Base-by-base conservation (phyloP, 2,113 vertebrate genomes). In the Mohoua ochrocephala region DNA sequence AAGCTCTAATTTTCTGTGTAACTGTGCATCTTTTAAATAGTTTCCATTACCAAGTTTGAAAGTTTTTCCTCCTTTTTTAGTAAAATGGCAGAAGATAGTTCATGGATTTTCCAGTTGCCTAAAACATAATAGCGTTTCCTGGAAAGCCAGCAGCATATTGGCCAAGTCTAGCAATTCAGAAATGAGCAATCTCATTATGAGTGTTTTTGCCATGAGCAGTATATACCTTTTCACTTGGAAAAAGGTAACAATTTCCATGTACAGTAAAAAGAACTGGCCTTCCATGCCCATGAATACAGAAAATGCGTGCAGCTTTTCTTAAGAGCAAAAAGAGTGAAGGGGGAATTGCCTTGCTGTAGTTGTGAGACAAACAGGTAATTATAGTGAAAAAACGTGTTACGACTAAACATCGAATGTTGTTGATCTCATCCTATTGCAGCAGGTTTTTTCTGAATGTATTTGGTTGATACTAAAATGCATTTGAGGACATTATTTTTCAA, bases 401-500 rank as follows among this genome's bases (percentile, higher is more conserved):
- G 23, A 84, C 68, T 94, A 94, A 97, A 90, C 35, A 30, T 97
- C 89, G 97, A 96, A 71, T 89, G 20, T 73, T 90, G 61, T 39
- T 49, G 33, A 85, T 92, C 79, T 94, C 79, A 81, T 54, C 91
- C 67, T 96, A 17, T 69, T 95, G 79, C 49, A 95, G 49, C 20
- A 91, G 4, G 1, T 92, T 97, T 97, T 74, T 73, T n/a, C 15
- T 69, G 24, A 81, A 91, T 64, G 24, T 63, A 41, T 95, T 97
- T 96, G n/a, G 49, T 85, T 97, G 44, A 44, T 69, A 85, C 13
- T 80, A 76, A 97, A 89, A 44, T 84, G 16, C 20, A 97, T 71
- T 91, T 96, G 52, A 90, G 49, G 50, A 57, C 27, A 84, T 94
- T 93, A 71, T 88, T 95, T 97, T 95, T 96, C 68, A 96, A 92